A percentile compares a stretch with the other conserved stretches of the same genome.
phyloP scores from a whole-genome alignment of 2,797 vertebrate genomes.

The Amazona ochrocephala region DNA sequence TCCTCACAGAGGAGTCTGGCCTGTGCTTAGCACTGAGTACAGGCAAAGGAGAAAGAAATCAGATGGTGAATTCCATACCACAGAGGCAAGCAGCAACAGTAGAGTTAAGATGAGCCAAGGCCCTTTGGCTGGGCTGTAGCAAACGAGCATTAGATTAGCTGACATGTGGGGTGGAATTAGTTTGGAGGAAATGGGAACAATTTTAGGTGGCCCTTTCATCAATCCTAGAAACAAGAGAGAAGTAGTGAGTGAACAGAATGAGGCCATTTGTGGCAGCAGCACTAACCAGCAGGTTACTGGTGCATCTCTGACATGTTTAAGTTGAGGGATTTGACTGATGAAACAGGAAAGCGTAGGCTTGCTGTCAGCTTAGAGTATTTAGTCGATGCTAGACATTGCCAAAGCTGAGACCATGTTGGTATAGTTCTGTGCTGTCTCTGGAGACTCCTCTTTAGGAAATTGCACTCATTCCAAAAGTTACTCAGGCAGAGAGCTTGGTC shows the following conservation, averaged over 20 bases:
- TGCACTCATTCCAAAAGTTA: neutral
- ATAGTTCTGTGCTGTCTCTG: neutral
- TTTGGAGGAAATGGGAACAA: neutral
- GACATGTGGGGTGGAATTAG: neutral
- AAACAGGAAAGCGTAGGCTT: neutral
- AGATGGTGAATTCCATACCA: neutral
- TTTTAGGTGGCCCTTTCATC: neutral
- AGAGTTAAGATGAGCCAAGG: neutral
- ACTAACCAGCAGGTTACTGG: neutral
- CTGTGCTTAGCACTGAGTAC: neutral
- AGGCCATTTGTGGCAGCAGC: neutral
- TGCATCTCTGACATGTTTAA: neutral
- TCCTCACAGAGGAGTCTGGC: neutral
- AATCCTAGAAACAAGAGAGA: neutral
- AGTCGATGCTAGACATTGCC: neutral
- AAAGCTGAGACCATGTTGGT: neutral
- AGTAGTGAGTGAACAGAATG: neutral
- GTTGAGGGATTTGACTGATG: neutral
- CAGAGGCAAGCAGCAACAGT: neutral
- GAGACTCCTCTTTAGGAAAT: neutral
- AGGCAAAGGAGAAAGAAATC: neutral
- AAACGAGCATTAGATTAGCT: neutral
- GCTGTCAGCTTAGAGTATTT: neutral
- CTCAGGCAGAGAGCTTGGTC: neutral
- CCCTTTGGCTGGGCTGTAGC: neutral